Percentiles rank a stretch among this genome's conserved stretches.
These are phyloP conservation scores for Homarus gammarus DNA, from an alignment of 2,888 invertebrate species.

Conservation along the genomic window DNA sequence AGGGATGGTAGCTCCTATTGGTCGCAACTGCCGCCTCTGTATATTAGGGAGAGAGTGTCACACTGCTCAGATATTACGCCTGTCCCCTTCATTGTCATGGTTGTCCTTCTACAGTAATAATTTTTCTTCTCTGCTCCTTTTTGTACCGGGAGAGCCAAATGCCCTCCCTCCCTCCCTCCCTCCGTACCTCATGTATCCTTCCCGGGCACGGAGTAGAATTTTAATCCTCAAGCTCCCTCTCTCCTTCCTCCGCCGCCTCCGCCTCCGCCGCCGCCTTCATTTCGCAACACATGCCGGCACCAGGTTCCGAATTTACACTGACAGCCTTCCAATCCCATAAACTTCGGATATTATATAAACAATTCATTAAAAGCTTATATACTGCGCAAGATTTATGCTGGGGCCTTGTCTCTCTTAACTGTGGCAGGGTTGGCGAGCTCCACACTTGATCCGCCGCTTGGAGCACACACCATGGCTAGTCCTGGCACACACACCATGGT, in stretches of 20 bases:
- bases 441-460: background rate
- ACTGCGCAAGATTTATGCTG: conserved; percentile 36
- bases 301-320: conserved; percentile 33
- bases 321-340: conserved; percentile 31
- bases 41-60: conserved; percentile 44
- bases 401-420: conserved; percentile 32
- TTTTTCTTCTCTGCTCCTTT: conserved; percentile 8
- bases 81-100: conserved; percentile 24
- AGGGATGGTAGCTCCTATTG: conserved; percentile 33
- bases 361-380: conserved; percentile 48
- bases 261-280: too few species aligned
- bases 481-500: too few species aligned
- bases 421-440: background rate
- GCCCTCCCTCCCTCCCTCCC: background rate
- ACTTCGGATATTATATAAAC: conserved; percentile 47
- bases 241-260: too few species aligned
- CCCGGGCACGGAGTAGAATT: background rate
- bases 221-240: background rate
- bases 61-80: conserved; percentile 29
- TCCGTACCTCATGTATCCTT: background rate
- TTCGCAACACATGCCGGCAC: background rate
- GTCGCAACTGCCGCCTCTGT: conserved; percentile 47
- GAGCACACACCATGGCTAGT: background rate
- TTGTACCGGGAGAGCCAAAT: background rate
- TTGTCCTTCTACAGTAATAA: background rate